phyloP scores from a whole-genome alignment of 1,140 invertebrate species.

The Aradophagus sp. region DNA sequence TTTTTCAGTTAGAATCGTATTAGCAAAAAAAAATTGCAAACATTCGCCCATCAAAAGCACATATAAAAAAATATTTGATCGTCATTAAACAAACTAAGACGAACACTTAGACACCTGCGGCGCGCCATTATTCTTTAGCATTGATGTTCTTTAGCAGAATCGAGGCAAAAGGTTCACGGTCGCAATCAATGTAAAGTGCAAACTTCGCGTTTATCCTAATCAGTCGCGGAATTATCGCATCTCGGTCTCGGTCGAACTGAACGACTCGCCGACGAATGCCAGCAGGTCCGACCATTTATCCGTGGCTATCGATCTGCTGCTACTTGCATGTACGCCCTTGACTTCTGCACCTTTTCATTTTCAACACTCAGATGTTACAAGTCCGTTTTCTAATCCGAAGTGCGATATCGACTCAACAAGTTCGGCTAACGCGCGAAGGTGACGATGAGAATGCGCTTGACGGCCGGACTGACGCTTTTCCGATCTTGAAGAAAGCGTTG shows the following conservation, averaged over 20 bases:
- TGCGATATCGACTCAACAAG: conserved; percentile 11
- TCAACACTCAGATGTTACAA: conserved; percentile 33
- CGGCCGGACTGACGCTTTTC: no score
- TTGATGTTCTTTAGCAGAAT: conserved; percentile 32
- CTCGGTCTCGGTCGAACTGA: conserved; percentile 26
- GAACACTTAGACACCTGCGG: no score
- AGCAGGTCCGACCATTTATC: conserved; percentile 24
- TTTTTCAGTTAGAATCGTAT: no score
- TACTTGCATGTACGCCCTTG: conserved; percentile 29
- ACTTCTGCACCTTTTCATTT: conserved; percentile 52
- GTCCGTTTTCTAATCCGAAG: no score
- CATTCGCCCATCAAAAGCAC: no score
- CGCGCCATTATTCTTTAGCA: conserved; percentile 31
- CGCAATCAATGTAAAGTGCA: conserved; percentile 50
- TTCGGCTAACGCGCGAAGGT: conserved; percentile 28
- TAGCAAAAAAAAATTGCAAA: no score
- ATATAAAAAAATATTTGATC: no score
- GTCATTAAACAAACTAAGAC: no score
- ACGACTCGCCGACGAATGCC: conserved; percentile 14
- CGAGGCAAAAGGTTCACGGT: conserved; percentile 56
- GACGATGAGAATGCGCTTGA: conserved; percentile 18
- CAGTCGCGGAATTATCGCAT: conserved; percentile 45
- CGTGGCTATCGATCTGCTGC: conserved; percentile 37
- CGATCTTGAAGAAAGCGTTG: no score
- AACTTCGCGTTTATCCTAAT: conserved; percentile 54